A percentile compares a stretch with the other conserved stretches of the same genome.
Evolutionary conservation across 1,140 invertebrate species (phyloP).

Genomic region (Paraescarpia echinospica): DNA sequence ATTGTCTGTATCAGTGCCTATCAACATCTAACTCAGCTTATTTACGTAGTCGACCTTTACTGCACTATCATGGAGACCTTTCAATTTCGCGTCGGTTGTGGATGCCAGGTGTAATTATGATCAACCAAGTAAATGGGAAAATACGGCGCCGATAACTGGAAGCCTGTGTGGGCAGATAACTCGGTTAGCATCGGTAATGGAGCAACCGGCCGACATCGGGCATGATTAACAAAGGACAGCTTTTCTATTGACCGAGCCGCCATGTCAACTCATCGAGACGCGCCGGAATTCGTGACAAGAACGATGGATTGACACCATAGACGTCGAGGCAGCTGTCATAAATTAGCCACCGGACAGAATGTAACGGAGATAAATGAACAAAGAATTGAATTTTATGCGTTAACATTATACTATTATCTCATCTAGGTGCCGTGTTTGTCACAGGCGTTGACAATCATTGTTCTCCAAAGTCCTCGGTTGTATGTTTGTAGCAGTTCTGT

Average conservation of each 20-base stretch:
- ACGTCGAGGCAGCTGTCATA: not conserved
- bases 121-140: not conserved
- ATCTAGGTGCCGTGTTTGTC: no score
- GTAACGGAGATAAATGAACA: not conserved
- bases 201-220: not conserved
- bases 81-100: not conserved
- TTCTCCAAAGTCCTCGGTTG: no score
- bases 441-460: no score
- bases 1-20: not conserved
- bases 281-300: not conserved
- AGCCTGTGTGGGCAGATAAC: not conserved
- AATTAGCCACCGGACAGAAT: not conserved
- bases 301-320: not conserved
- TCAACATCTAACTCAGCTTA: not conserved
- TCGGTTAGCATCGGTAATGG: not conserved
- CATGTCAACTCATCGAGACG: not conserved
- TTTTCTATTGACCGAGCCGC: not conserved
- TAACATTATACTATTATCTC: not conserved
- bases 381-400: not conserved
- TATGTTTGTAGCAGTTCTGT: no score
- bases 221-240: not conserved
- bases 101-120: not conserved
- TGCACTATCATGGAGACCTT: not conserved
- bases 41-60: not conserved
- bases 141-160: not conserved